Evolutionary conservation across 2,797 vertebrate genomes (phyloP).

Genomic region (Sebastes minor): DNA sequence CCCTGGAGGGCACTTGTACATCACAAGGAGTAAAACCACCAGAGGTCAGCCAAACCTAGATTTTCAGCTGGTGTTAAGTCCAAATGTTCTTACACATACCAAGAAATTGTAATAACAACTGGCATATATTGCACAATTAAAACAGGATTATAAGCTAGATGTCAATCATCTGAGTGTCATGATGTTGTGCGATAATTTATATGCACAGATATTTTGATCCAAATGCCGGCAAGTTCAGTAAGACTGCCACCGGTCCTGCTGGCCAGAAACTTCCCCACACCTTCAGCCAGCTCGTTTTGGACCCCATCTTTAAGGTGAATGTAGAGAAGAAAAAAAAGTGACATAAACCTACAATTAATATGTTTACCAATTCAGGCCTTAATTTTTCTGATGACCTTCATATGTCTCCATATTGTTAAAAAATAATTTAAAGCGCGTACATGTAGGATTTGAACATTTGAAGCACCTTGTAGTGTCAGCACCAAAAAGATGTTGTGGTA

Average conservation of each 20-base stretch:
- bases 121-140: neutral
- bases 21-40: neutral
- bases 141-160: neutral
- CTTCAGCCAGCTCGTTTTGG: slow-evolving; percentile 91
- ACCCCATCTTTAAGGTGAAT: slow-evolving; percentile 91
- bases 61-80: neutral
- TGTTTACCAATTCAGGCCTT: neutral
- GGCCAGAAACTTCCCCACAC: slow-evolving; percentile 92
- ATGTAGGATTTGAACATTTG: neutral
- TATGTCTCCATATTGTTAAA: neutral
- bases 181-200: neutral
- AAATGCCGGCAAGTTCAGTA: slow-evolving; percentile 90
- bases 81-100: neutral
- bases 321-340: neutral
- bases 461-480: neutral
- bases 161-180: neutral
- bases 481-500: neutral
- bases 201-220: slow-evolving; percentile 89
- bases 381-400: neutral
- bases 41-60: neutral
- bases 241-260: slow-evolving; percentile 82
- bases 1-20: neutral
- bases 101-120: neutral
- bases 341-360: neutral
- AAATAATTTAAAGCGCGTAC: neutral